Evolutionary conservation across 2,113 vertebrate species (phyloP).

Genomic region (Pedionomus torquatus): DNA sequence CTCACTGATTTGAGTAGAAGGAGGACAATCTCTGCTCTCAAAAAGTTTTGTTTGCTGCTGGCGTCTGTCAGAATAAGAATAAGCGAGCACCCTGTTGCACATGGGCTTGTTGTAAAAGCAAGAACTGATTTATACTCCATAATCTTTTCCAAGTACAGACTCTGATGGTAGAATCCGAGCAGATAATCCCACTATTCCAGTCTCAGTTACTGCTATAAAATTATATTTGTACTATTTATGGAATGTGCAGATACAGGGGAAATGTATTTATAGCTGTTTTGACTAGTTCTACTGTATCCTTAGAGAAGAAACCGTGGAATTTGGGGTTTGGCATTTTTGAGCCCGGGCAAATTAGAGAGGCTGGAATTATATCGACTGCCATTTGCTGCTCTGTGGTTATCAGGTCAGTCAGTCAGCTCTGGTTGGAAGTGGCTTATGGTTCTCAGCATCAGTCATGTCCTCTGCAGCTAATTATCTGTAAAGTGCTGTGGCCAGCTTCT

Average conservation of each 20-base stretch:
- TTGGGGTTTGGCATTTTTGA: slow-evolving; percentile 62
- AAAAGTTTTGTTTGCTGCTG: background rate
- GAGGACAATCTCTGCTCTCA: background rate
- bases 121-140: background rate
- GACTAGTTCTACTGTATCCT: slow-evolving; percentile 28
- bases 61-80: background rate
- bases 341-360: slow-evolving; percentile 20
- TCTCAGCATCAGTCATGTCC: background rate
- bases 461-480: background rate
- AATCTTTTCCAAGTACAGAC: background rate
- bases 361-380: background rate
- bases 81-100: background rate
- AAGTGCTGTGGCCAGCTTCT: background rate
- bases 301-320: slow-evolving; percentile 65
- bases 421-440: background rate
- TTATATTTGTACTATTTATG: slow-evolving; percentile 55
- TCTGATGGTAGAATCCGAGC: background rate
- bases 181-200: background rate
- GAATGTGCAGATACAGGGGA: slow-evolving; percentile 60
- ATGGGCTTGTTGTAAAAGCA: background rate
- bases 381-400: slow-evolving; percentile 24
- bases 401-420: background rate
- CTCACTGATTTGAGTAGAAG: background rate
- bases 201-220: slow-evolving; percentile 33
- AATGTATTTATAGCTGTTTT: slow-evolving; percentile 55